Conservation (phyloP, 2,797 vertebrate species). For the Rhinichthys osculus region DNA sequence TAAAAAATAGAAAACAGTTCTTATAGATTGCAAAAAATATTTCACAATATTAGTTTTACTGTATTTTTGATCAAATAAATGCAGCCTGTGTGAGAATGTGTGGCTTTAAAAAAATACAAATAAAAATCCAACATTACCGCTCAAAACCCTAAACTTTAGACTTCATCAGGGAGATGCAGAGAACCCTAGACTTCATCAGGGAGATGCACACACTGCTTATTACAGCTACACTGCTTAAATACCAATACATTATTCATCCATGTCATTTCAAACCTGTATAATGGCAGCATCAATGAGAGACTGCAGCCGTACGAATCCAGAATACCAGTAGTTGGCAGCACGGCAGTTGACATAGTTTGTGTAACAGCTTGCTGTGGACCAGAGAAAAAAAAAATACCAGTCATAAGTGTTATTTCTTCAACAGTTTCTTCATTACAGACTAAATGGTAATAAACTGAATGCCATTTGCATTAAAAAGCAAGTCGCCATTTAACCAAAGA, state of each 20-base stretch:
- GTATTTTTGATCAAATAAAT: no score
- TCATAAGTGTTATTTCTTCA: background rate
- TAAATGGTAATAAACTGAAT: background rate
- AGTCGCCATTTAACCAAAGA: background rate
- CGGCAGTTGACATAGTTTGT: slow-evolving; percentile 81
- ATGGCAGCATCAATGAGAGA: slow-evolving; percentile 92
- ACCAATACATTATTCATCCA: background rate
- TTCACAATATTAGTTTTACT: no score
- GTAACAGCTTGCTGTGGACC: slow-evolving; percentile 81
- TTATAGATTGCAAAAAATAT: no score
- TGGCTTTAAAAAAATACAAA: background rate
- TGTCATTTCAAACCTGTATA: slow-evolving; percentile 84
- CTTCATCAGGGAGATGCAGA: background rate
- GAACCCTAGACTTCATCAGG: no score
- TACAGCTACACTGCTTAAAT: background rate
- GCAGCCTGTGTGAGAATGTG: background rate
- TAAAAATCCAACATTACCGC: background rate
- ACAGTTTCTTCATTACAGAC: background rate
- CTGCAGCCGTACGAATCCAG: slow-evolving; percentile 89
- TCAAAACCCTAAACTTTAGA: background rate
- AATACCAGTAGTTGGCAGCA: slow-evolving; percentile 89
- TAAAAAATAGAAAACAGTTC: no score
- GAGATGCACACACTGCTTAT: background rate
- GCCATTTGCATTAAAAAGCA: background rate
- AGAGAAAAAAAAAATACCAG: background rate